Evolutionary conservation across 2,797 vertebrate genomes (phyloP).

Genomic region (Diplodus puntazzo): DNA sequence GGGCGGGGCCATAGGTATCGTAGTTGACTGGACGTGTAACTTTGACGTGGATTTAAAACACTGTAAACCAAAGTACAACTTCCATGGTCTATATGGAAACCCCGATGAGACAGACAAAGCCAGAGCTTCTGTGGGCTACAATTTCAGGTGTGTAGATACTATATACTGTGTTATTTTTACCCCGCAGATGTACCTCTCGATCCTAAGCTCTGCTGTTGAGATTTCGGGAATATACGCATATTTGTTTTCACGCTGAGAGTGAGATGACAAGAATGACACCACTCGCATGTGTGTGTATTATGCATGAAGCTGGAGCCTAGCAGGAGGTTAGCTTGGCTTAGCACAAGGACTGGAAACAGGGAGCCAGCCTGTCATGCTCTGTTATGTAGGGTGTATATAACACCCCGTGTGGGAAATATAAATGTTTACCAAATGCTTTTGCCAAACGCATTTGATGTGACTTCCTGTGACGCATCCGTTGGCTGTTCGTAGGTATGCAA

Average conservation of each 20-base stretch:
- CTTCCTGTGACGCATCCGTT: not conserved
- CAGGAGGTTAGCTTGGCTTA: not conserved
- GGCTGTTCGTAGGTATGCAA: constrained; percentile 87
- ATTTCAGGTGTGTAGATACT: constrained; percentile 90
- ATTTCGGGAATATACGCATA: not conserved
- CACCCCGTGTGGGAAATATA: not conserved
- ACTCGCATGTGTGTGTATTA: not conserved
- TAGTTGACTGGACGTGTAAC: constrained; percentile 95
- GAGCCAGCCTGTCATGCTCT: not conserved
- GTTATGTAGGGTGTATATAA: not conserved
- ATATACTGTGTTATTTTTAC: not conserved
- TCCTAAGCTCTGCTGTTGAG: not conserved
- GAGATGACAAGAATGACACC: not conserved
- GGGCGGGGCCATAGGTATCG: constrained; percentile 94
- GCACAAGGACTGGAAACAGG: too few species aligned
- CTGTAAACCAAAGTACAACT: constrained; percentile 91
- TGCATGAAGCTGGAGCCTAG: not conserved
- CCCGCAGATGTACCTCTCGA: not conserved
- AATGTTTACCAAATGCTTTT: not conserved
- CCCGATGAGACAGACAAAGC: constrained; percentile 72
- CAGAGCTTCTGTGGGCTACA: constrained; percentile 91
- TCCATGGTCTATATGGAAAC: constrained; percentile 91
- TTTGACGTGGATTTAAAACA: constrained; percentile 86
- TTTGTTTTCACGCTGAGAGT: not conserved
- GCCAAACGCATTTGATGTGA: not conserved